A percentile compares a stretch with the other conserved stretches of the same genome.
Evolutionary conservation across 2,888 invertebrate genomes (phyloP).

Genomic region (Clusia tigrina): DNA sequence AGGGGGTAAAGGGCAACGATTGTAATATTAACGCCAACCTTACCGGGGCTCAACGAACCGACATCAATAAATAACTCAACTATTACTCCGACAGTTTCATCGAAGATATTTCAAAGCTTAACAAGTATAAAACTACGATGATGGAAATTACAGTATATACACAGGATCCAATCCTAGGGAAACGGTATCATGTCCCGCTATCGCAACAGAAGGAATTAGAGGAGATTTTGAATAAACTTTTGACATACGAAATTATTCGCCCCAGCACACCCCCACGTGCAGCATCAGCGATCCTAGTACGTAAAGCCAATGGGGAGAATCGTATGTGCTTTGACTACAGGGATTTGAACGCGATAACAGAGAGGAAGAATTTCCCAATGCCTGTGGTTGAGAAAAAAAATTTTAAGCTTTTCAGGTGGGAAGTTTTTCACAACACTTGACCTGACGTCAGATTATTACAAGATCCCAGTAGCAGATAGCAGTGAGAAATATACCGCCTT

Average conservation of each 20-base stretch:
- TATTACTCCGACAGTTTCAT: slow-evolving; percentile 20
- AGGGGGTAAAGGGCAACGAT: not conserved
- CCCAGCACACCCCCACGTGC: slow-evolving; percentile 28
- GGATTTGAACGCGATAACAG: slow-evolving; percentile 22
- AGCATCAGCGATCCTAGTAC: slow-evolving; percentile 29
- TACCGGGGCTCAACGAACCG: not conserved
- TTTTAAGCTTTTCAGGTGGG: slow-evolving; percentile 33
- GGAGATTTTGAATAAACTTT: slow-evolving; percentile 21
- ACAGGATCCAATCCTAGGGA: slow-evolving; percentile 29
- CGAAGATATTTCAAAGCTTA: slow-evolving; percentile 26
- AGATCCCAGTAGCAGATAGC: slow-evolving; percentile 22
- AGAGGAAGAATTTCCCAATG: slow-evolving; percentile 26
- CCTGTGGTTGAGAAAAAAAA: slow-evolving; percentile 27
- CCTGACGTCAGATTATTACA: slow-evolving; percentile 41
- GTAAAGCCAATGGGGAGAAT: slow-evolving; percentile 28
- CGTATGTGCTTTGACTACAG: slow-evolving; percentile 33
- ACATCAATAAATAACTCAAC: not conserved
- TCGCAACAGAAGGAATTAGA: slow-evolving; percentile 20
- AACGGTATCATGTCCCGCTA: slow-evolving; percentile 33
- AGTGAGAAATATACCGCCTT: slow-evolving; percentile 48
- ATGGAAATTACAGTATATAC: slow-evolving; percentile 30
- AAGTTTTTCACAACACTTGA: slow-evolving; percentile 48
- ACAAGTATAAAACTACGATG: slow-evolving; percentile 24
- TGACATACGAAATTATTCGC: slow-evolving; percentile 25
- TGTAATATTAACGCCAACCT: not conserved